These are phyloP conservation scores for Psittacara wagleri DNA, from an alignment of 2,113 vertebrate species.

Conservation along the genomic window DNA sequence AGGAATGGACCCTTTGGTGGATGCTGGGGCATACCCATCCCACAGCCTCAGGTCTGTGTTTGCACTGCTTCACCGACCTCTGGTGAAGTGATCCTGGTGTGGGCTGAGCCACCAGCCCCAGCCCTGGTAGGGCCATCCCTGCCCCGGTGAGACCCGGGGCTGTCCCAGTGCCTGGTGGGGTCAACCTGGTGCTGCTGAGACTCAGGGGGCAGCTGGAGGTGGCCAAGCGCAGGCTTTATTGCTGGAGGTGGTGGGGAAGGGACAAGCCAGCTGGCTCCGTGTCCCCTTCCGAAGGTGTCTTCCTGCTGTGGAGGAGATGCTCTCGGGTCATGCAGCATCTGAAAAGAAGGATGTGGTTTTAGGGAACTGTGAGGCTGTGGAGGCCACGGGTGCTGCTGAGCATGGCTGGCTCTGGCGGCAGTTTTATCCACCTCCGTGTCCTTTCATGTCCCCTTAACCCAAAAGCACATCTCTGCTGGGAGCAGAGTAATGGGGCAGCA, in stretches of 20 bases:
- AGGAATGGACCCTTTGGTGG: not conserved
- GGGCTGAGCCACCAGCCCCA: not conserved
- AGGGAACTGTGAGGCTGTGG: not conserved
- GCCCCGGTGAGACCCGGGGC: accelerated
- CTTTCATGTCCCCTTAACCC: accelerated
- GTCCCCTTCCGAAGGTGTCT: accelerated
- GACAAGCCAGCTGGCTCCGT: not conserved
- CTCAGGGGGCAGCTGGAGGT: not conserved
- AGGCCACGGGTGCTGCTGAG: not conserved
- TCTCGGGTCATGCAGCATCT: not conserved
- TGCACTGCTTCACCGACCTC: accelerated
- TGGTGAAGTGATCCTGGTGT: accelerated
- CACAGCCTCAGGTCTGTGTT: not conserved
- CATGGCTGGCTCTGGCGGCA: accelerated
- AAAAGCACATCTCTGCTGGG: not conserved
- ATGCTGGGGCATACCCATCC: not conserved
- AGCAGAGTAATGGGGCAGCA: not conserved
- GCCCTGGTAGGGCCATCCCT: not conserved
- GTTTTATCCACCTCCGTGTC: accelerated
- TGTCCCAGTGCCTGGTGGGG: not conserved
- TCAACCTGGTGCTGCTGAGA: accelerated
- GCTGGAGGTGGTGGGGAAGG: not conserved
- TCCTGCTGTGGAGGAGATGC: not conserved
- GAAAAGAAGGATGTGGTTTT: not conserved
- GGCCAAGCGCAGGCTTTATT: not conserved